A percentile compares a stretch with the other conserved stretches of the same genome.
These are phyloP conservation scores for Coremacera marginata DNA, from an alignment of 2,888 invertebrate species.

Conservation along the genomic window DNA sequence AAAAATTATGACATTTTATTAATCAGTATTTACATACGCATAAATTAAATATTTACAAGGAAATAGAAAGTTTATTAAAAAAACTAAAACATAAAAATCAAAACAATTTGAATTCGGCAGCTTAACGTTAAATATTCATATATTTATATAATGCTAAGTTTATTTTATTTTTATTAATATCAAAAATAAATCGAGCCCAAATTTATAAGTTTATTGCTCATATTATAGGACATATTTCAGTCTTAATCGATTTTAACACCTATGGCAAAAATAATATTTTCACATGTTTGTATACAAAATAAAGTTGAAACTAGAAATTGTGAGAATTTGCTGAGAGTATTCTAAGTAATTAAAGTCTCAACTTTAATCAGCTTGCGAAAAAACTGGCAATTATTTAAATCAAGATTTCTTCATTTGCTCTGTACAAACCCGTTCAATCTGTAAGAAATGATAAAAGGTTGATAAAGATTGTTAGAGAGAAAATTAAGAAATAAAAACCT, in stretches of 20 bases:
- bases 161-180: neutral
- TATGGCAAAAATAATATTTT: conserved; percentile 59
- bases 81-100: neutral
- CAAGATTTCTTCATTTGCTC: neutral
- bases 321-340: neutral
- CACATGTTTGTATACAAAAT: neutral
- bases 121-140: conserved; percentile 6
- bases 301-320: neutral
- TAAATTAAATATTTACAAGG: conserved; percentile 28
- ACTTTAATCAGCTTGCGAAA: conserved; percentile 37
- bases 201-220: conserved; percentile 41
- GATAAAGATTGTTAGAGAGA: neutral
- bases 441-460: conserved; percentile 37
- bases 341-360: conserved; percentile 4
- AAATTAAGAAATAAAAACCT: conserved; percentile 22
- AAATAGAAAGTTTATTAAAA: neutral
- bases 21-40: conserved; percentile 17
- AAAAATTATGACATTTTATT: conserved; percentile 17
- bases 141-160: neutral
- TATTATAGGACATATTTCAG: conserved; percentile 68
- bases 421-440: conserved; percentile 54
- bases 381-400: neutral
- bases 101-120: conserved; percentile 11
- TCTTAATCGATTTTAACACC: conserved; percentile 66
- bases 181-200: conserved; percentile 11